Base-by-base conservation (phyloP, 2,797 vertebrate genomes). In the Rhinogobio ventralis region DNA sequence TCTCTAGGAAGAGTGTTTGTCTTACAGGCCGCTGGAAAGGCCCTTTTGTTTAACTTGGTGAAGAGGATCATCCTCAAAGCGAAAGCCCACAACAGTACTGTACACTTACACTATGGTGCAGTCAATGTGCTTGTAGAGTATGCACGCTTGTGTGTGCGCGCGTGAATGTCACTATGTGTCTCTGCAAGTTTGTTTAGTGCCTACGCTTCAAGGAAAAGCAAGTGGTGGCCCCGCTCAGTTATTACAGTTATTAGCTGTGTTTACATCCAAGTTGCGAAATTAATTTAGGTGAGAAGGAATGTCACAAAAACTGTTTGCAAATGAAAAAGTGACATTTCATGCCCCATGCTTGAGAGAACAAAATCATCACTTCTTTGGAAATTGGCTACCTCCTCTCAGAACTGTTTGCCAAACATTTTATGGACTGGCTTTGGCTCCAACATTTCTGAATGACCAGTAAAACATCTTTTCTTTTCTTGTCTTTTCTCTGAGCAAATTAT, bases 1-100 rank as follows among this genome's bases (percentile, higher is more conserved):
- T 95, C 93, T 94, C 93, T 94, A 94, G 92, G 88, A 94, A 95
- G 93, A 91, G 92, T 95, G 93, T 95, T 96, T 93, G 94, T 94
- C 92, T 95, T 92, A 92, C 92, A 94, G 94, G 94, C 92, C 90
- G 88, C 91, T 92, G 90, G 69, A 89, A 92, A 94, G 92, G 95
- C 93, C 92, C 94, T 95, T 95, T 95, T 95, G 93, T 93, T 95
- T 91, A 91, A 95, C 93, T 92, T 95, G 94, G 93, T 93, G 87
- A 82, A 82, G 87, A 90, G 93, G 90, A 95, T 94, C 90, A 88
- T 92, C 91, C 94, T 94, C 86, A 93, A 95, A 93, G 87, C 90
- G 90, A 95, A 80, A 55, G 57, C 83, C 76, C n/a, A 82, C 17
- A 55, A n/a, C 77, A 49, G 46, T 25, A 17, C 89, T 92, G 92